Base-by-base conservation (phyloP, 1,140 invertebrate genomes). In the Vanessa atalanta region DNA sequence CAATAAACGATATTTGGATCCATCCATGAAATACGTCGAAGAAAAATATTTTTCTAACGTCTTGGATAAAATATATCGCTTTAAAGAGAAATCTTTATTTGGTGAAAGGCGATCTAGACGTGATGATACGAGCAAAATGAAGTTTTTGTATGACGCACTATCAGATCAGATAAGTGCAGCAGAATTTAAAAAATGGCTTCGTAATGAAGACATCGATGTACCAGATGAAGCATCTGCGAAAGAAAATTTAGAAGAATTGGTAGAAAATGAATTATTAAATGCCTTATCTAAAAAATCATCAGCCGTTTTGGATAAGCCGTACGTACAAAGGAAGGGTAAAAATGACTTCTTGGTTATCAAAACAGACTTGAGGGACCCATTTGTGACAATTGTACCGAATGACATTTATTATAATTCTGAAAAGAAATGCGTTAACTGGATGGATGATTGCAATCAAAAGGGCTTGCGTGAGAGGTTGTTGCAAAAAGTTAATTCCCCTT, bases 341-440 rank as follows among this genome's bases (percentile, higher is more conserved):
- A 86, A 87, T 47, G 86, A 89, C 50, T 89, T 81, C 63, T 73
- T 89, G 12, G 87, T 89, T 5, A 71, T 86, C 13, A 65, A 73
- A 14, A 61, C 79, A 0, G 75, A 75, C 12, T 11, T 73, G 15
- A 61, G n/a, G 16, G 82, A 85, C 70, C 82, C 80, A 0, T 88
- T 83, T 31, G 81, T 85, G 0, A 86, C 83, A 14, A 72, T 88
- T 0, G 72, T 90, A 13, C 90, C 90, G 0, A 92, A 92, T 63
- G 79, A 79, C 63, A 90, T 92, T 14, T 90, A 88, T 55, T 90
- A 90, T 15, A 83, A 84, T 55, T 77, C 83, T 13, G 88, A 92
- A 72, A 92, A 90, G 60, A 82, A 82, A 61, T 92, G 90, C 47
- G 84, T 87, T 2, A 88, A 89, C 68, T 87, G 89, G 89, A 64